phyloP scores from a whole-genome alignment of 2,797 vertebrate genomes.

The Hyperoplus immaculatus region DNA sequence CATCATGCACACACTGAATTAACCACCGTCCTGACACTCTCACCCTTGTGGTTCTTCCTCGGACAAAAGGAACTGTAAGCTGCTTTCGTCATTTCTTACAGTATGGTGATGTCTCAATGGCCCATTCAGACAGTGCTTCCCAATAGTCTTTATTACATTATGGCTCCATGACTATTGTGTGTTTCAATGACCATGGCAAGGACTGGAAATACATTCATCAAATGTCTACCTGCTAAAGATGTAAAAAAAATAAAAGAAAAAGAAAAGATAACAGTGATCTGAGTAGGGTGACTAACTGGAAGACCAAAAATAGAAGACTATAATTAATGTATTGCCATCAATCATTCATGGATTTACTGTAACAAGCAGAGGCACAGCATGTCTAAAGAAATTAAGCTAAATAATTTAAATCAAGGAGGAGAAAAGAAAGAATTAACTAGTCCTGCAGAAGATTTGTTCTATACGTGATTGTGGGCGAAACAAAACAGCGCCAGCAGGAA shows the following conservation, averaged over 20 bases:
- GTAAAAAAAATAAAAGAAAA: constrained; percentile 19
- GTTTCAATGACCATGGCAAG: constrained; percentile 31
- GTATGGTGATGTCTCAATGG: not conserved
- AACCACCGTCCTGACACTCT: constrained; percentile 37
- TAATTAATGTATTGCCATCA: constrained; percentile 72
- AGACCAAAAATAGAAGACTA: constrained; percentile 58
- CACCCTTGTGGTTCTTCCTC: constrained; percentile 15
- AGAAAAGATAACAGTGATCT: constrained; percentile 51
- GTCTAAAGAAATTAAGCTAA: constrained; percentile 72
- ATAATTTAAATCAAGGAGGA: constrained; percentile 65
- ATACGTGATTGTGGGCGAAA: constrained; percentile 11
- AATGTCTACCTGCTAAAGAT: constrained; percentile 14
- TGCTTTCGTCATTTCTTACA: not conserved
- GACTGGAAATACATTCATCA: not conserved
- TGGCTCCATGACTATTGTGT: not conserved
- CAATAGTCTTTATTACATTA: not conserved
- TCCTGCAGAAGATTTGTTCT: constrained; percentile 20
- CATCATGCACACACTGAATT: constrained; percentile 52
- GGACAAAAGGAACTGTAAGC: constrained; percentile 12
- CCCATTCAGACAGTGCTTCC: not conserved
- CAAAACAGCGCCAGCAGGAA: not conserved
- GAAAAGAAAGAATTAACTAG: constrained; percentile 8
- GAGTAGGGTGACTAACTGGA: constrained; percentile 42
- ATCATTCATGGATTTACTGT: constrained; percentile 74
- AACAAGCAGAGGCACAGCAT: constrained; percentile 66